Conservation (phyloP, 2,888 invertebrate species). For the Ectemnius cavifrons region DNA sequence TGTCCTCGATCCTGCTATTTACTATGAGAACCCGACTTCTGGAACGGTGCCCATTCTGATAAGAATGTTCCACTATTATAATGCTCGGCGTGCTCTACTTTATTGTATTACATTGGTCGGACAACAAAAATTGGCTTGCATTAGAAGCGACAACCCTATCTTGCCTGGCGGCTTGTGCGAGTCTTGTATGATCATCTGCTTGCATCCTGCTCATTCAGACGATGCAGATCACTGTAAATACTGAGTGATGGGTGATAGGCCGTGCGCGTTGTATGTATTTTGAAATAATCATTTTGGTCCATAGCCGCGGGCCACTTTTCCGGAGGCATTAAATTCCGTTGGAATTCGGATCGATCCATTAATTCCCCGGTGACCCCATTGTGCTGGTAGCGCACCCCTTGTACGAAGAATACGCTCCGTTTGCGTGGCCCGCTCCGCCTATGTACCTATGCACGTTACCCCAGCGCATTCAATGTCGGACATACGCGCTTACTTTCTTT, state of each 20-base stretch:
- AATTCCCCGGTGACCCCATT: conserved; percentile 63
- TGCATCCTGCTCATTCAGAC: too few relatives aligned
- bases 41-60: conserved; percentile 48
- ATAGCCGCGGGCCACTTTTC: conserved; percentile 50
- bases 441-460: conserved; percentile 52
- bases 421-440: conserved; percentile 18
- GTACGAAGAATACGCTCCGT: conserved; percentile 58
- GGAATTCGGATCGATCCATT: conserved; percentile 57
- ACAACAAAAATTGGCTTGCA: background rate
- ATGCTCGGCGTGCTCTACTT: background rate
- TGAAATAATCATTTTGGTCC: background rate
- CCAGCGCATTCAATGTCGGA: conserved; percentile 45
- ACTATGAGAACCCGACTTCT: conserved; percentile 48
- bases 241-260: too few relatives aligned
- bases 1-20: conserved; percentile 49
- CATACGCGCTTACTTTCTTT: conserved; percentile 17
- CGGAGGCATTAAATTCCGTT: conserved; percentile 66
- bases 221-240: too few relatives aligned
- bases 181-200: too few relatives aligned
- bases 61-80: conserved; percentile 41
- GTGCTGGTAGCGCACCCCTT: conserved; percentile 56
- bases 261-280: too few relatives aligned
- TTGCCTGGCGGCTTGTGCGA: background rate
- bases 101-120: background rate
- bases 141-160: background rate